phyloP scores from a whole-genome alignment of 2,113 vertebrate genomes.

The Sinocyclocheilus rhinocerous region DNA sequence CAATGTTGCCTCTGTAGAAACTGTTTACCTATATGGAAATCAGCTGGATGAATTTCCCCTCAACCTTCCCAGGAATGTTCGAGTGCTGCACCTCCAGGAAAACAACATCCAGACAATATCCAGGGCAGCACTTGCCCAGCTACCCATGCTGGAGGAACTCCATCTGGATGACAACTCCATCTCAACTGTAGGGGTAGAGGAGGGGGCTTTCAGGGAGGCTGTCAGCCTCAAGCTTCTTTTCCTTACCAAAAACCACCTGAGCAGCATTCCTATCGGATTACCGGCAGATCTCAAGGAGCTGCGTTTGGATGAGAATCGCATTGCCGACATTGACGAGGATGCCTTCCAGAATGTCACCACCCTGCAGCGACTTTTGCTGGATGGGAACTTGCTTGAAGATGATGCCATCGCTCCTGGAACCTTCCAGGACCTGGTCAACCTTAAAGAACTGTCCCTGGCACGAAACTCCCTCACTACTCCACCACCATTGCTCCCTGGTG shows the following conservation, averaged over 20 bases:
- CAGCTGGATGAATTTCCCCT: constrained; percentile 96
- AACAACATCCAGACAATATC: constrained; percentile 99
- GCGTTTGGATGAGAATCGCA: constrained; percentile 93
- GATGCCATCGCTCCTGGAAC: constrained; percentile 92
- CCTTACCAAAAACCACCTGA: constrained; percentile 96
- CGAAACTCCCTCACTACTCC: constrained; percentile 93
- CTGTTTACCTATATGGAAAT: constrained; percentile 94
- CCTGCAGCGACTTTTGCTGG: constrained; percentile 90
- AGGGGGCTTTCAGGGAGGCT: constrained; percentile 94
- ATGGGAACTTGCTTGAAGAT: constrained; percentile 94
- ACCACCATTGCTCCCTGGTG: constrained; percentile 86
- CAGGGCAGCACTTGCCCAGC: constrained; percentile 89
- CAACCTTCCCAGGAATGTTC: constrained; percentile 94
- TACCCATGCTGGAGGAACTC: constrained; percentile 89
- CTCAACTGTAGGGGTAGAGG: constrained; percentile 95
- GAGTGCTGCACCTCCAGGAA: constrained; percentile 93
- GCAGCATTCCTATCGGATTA: constrained; percentile 94
- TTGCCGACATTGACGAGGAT: constrained; percentile 90
- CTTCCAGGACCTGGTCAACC: constrained; percentile 88
- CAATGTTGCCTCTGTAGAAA: constrained; percentile 90
- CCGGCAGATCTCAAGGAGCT: constrained; percentile 90
- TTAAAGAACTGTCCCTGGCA: constrained; percentile 91
- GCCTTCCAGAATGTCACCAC: constrained; percentile 94
- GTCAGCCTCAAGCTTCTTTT: constrained; percentile 94
- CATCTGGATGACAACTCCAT: constrained; percentile 98